Evolutionary conservation across 1,140 invertebrate species (phyloP), one percentile per base, ranked within the genome.

Genomic region (Zaprionus africanus): DNA sequence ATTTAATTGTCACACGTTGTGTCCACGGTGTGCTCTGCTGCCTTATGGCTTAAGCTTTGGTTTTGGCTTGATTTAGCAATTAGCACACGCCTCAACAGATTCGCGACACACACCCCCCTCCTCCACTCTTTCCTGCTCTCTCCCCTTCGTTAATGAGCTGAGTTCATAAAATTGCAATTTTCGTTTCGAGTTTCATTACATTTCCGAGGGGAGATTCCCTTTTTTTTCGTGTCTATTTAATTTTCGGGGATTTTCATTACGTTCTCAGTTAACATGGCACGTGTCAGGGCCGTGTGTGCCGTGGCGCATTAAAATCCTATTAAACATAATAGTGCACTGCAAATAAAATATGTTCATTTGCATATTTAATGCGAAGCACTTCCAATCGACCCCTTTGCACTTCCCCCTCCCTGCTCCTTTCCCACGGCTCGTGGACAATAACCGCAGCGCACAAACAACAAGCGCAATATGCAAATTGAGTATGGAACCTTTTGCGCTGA

Each of bases 31-130:
- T 31, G 56, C 15, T 31, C 34, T 46, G 19, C 22, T 59, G 34
- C 31, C 19, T 15, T 22, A 12, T 41, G 58, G 36, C 43, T 22
- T 57, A 51, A 24, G 22, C 46, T 43, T 73, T 69, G 64, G 49
- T 80, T 78, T 66, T 62, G 79, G 77, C 81, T 83, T 83, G 81
- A 83, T 83, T 83, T 83, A 82, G 72, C 76, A 83, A 83, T 83
- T 83, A 82, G 76, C 76, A 54, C 54, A 66, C 81, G 76, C 63
- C 57, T 70, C 72, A 60, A 58, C 78, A 67, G 68, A 64, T 46
- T 36, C 41, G 56, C 54, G 63, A 56, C 41, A 65, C 24, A 46
- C 63, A 34, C 54, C 22, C 22, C 22, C 22, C 2, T 1, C 2
- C 22, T 1, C 22, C n/a, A n/a, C n/a, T n/a, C 22, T 22, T 22